Evolutionary conservation across 1,140 invertebrate species (phyloP).

Genomic region (Drosophila chauvacae): DNA sequence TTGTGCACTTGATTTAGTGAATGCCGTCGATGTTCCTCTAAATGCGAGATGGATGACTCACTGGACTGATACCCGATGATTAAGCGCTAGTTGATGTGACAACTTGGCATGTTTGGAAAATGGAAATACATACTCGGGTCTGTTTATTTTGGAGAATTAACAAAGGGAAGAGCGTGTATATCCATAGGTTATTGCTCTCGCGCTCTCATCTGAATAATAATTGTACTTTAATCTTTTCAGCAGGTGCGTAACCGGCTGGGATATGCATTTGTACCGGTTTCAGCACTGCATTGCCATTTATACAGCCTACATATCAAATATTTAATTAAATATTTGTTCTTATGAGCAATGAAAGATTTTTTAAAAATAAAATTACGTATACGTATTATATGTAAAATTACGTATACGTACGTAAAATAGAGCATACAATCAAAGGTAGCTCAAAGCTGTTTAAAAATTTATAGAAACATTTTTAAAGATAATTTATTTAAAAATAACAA

Average conservation of each 20-base stretch:
- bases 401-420: background rate
- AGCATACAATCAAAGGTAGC: no score
- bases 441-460: background rate
- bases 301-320: constrained; percentile 5
- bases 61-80: constrained; percentile 21
- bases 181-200: background rate
- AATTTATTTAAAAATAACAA: no score
- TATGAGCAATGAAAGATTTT: background rate
- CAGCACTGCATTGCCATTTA: background rate
- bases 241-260: constrained; percentile 10
- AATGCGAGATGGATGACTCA: constrained; percentile 31
- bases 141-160: constrained; percentile 2
- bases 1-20: constrained; percentile 46
- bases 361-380: background rate
- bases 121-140: constrained; percentile 1
- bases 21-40: constrained; percentile 2
- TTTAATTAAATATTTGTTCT: background rate
- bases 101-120: constrained; percentile 8
- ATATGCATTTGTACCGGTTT: background rate
- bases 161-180: background rate
- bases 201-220: constrained; percentile 11
- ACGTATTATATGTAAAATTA: background rate
- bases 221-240: constrained; percentile 9
- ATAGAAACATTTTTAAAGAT: background rate
- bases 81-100: constrained; percentile 13